Evolutionary conservation across 2,797 vertebrate genomes (phyloP), one percentile per base, ranked within the genome.

Genomic region (Lepidocolaptes lacrymiger): DNA sequence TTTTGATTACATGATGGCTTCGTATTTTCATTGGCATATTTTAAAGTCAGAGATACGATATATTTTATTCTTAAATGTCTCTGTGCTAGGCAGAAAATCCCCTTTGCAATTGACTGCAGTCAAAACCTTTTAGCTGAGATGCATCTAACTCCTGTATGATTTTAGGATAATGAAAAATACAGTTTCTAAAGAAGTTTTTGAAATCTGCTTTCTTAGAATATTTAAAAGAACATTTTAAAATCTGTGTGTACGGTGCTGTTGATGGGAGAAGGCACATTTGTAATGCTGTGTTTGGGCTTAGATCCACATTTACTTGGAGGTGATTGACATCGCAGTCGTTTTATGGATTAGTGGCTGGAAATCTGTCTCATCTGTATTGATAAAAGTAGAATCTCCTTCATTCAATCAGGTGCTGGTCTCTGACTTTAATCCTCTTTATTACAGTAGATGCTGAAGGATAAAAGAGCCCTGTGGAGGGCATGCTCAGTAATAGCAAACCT

Each of bases 181-280:
- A 36, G 55, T 86, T 91, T 73, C 67, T 30, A 21, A 69, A 44
- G 71, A 93, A 93, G 92, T 93, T 95, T 59, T 88, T 69, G 52
- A 87, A 79, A 80, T 52, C 34, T 67, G 18, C 34, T 86, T 88
- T 81, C 90, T 64, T 63, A 32, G 72, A 90, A 28, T 39, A 21
- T 77, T 74, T 62, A 67, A 68, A 92, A n/a, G 67, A 89, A 28
- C 28, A 21, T 79, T 80, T 54, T 54, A 52, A 93, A 93, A 91
- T 69, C 28, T 59, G 20, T 52, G 15, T 59, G 28, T 87, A 51
- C 0, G 2, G 43, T 75, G 61, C 48, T 73, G 36, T 62, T 44
- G 48, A 44, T 14, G 27, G 71, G 48, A 77, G 23, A 56, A 44
- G 67, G 71, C 27, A 28, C 0, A 0, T 92, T 71, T 0, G 0